Conservation (phyloP, 2,113 vertebrate species). For the Orycteropus afer region DNA sequence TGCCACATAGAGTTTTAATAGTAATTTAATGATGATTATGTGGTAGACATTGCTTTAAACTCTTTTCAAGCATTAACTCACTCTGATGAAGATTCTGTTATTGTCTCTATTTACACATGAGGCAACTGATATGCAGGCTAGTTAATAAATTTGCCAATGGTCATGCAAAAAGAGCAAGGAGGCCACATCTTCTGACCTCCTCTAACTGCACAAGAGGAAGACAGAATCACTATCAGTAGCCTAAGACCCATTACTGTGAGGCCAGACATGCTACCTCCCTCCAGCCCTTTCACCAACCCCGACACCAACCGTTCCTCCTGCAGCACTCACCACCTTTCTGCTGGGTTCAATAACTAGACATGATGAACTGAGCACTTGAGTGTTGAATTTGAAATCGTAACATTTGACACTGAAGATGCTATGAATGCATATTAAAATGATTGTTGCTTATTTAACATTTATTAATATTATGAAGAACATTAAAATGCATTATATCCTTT, state of each 20-base stretch:
- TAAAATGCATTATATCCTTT: slow-evolving; percentile 23
- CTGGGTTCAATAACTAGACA: slow-evolving; percentile 62
- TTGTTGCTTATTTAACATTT: slow-evolving; percentile 63
- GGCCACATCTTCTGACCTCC: too few species aligned
- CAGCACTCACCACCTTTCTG: too few species aligned
- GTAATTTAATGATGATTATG: not conserved
- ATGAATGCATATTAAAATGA: slow-evolving; percentile 54
- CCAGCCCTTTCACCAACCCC: too few species aligned
- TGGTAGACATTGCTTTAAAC: not conserved
- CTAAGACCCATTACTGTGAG: too few species aligned
- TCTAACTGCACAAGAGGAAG: too few species aligned
- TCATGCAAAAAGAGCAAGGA: too few species aligned
- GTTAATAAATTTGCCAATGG: not conserved
- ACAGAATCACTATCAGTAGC: too few species aligned
- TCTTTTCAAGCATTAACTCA: not conserved
- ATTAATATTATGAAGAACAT: slow-evolving; percentile 53
- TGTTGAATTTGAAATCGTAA: slow-evolving; percentile 64
- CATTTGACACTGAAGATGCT: slow-evolving; percentile 17
- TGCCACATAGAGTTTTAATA: not conserved
- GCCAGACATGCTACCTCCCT: too few species aligned
- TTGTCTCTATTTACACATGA: not conserved
- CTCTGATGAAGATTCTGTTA: not conserved
- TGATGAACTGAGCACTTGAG: slow-evolving; percentile 40
- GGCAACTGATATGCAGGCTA: not conserved
- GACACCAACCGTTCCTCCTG: too few species aligned